These are phyloP conservation scores for Hippolais icterina DNA, from an alignment of 2,113 vertebrate genomes.

Conservation along the genomic window DNA sequence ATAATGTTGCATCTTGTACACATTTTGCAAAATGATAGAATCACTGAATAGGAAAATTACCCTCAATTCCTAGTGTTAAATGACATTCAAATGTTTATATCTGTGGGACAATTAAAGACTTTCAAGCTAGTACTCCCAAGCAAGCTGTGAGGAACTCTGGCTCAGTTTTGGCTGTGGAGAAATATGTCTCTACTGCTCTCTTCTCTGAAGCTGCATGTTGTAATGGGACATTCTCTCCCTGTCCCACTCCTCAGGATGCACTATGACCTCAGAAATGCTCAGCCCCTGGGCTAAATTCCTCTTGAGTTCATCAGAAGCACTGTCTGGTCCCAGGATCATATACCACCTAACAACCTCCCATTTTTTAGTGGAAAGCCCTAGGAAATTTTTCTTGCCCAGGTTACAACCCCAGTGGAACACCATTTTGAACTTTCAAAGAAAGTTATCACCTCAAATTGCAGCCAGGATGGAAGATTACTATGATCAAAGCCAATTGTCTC, in stretches of 20 bases:
- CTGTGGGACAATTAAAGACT: background rate
- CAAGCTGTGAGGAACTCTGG: background rate
- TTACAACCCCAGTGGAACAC: background rate
- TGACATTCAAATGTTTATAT: background rate
- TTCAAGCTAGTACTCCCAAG: background rate
- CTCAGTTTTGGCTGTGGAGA: background rate
- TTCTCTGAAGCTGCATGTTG: background rate
- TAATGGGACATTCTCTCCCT: background rate
- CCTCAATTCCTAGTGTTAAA: background rate
- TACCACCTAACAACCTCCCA: background rate
- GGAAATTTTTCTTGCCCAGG: background rate
- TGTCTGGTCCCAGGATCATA: background rate
- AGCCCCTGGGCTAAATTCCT: background rate
- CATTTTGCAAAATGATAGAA: constrained; percentile 15
- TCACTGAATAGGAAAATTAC: constrained; percentile 55
- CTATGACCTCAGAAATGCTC: background rate
- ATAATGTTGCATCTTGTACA: background rate
- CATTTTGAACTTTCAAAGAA: background rate
- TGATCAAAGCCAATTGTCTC: background rate
- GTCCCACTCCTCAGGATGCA: background rate
- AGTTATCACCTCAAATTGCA: fast-evolving
- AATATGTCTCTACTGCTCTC: background rate
- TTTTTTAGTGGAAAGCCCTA: background rate
- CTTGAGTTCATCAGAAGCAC: background rate
- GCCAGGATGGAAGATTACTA: background rate